Evolutionary conservation across 2,113 vertebrate genomes (phyloP).

Genomic region (Alouatta palliata): DNA sequence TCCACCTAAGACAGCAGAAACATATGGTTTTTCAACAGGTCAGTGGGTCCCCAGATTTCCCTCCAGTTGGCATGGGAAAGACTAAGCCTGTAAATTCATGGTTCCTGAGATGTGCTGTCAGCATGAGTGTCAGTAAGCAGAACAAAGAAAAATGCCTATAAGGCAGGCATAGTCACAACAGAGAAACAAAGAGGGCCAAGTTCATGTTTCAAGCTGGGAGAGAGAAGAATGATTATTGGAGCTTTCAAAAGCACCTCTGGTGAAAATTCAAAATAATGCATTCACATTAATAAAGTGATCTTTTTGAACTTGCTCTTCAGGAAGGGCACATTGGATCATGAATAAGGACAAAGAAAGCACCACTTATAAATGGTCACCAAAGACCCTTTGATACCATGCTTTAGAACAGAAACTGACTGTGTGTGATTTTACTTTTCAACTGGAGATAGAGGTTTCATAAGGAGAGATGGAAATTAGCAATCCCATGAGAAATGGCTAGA

Average conservation of each 20-base stretch:
- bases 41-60: conserved; percentile 33
- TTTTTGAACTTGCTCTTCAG: not conserved
- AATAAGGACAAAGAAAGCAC: not conserved
- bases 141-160: not conserved
- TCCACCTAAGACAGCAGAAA: not conserved
- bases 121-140: not conserved
- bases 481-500: not conserved
- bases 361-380: not conserved
- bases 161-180: not conserved
- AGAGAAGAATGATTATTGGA: too few species aligned
- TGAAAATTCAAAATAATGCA: too few species aligned
- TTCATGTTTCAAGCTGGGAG: not conserved
- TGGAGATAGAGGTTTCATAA: not conserved
- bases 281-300: not conserved
- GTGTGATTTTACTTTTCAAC: not conserved
- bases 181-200: not conserved
- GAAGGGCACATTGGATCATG: not conserved
- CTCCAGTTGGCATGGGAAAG: conserved; percentile 36
- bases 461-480: not conserved
- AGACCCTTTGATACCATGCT: not conserved
- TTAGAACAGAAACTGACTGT: not conserved
- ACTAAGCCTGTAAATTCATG: conserved; percentile 32
- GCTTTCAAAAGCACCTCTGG: too few species aligned
- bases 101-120: conserved; percentile 35
- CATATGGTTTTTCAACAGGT: conserved; percentile 43